Evolutionary conservation across 2,797 vertebrate genomes (phyloP).

Genomic region (Chromobotia macracanthus): DNA sequence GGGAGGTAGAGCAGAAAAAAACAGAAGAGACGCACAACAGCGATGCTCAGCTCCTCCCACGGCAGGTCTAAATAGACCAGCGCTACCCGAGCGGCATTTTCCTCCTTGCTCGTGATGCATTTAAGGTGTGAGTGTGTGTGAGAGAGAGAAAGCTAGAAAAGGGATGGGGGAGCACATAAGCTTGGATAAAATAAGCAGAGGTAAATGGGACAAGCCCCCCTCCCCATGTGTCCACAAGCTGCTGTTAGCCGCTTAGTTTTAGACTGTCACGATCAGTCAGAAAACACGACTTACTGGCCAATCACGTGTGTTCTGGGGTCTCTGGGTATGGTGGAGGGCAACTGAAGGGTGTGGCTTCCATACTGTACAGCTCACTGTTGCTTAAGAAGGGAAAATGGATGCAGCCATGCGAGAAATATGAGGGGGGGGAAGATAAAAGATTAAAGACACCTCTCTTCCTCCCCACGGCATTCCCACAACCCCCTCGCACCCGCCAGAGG

Average conservation of each 20-base stretch:
- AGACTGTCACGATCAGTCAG: slow-evolving; percentile 58
- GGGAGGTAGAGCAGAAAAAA: slow-evolving; percentile 45
- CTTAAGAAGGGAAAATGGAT: slow-evolving; percentile 30
- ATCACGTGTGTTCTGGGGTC: slow-evolving; percentile 39
- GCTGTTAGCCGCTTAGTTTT: slow-evolving; percentile 64
- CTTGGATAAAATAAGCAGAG: slow-evolving; percentile 44
- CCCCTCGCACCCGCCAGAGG: slow-evolving; percentile 24
- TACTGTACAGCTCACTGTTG: slow-evolving; percentile 32
- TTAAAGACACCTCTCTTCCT: slow-evolving; percentile 27
- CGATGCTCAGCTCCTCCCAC: slow-evolving; percentile 61
- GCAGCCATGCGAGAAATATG: slow-evolving; percentile 42
- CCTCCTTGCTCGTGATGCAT: slow-evolving; percentile 18
- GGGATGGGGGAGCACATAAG: slow-evolving; percentile 49
- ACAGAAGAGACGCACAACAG: slow-evolving; percentile 57
- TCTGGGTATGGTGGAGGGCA: slow-evolving; percentile 41
- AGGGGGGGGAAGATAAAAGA: slow-evolving; percentile 44
- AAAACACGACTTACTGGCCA: slow-evolving; percentile 52
- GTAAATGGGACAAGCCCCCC: slow-evolving; percentile 53
- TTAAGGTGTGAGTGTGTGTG: slow-evolving; percentile 36
- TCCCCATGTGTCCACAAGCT: slow-evolving; percentile 59
- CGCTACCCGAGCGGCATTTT: not conserved
- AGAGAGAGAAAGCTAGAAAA: slow-evolving; percentile 51
- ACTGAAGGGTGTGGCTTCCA: slow-evolving; percentile 51
- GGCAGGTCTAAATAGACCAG: slow-evolving; percentile 37
- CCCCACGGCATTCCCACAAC: not conserved